phyloP scores from a whole-genome alignment of 2,113 vertebrate genomes.

The Corythornis madagascariensis region DNA sequence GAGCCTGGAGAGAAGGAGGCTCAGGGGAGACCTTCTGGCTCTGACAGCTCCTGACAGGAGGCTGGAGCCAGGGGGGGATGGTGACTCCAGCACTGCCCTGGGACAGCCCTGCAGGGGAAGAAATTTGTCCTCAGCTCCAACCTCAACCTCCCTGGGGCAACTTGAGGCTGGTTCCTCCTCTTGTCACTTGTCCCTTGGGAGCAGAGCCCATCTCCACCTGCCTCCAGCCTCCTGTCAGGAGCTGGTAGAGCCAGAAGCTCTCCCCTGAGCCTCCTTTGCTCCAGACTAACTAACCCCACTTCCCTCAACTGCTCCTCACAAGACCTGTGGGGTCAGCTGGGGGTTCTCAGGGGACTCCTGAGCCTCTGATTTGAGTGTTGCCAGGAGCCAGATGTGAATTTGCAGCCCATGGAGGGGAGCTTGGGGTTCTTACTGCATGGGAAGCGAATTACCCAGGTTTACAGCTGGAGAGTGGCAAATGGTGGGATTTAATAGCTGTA shows the following conservation, averaged over 20 bases:
- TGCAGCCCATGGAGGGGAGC: not conserved
- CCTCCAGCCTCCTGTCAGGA: not conserved
- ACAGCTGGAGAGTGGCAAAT: not conserved
- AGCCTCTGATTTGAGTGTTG: rapidly evolving
- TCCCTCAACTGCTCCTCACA: not conserved
- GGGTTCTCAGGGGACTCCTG: not conserved
- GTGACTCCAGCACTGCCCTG: too few species aligned
- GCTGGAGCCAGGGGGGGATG: too few species aligned
- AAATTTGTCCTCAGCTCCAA: too few species aligned
- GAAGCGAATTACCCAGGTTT: not conserved
- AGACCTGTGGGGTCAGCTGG: not conserved
- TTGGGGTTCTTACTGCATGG: rapidly evolving
- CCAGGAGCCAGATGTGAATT: not conserved
- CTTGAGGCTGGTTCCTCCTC: too few species aligned
- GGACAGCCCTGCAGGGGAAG: too few species aligned
- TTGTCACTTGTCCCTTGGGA: too few species aligned
- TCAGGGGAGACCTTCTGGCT: too few species aligned
- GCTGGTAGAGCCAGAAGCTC: not conserved
- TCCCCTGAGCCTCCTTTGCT: not conserved
- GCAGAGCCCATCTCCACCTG: too few species aligned
- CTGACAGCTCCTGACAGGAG: too few species aligned
- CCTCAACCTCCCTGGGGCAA: too few species aligned
- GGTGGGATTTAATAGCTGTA: not conserved
- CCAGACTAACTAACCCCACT: not conserved
- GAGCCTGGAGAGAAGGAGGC: too few species aligned